Conservation (phyloP, 2,797 vertebrate species). For the Monodelphis domestica region DNA sequence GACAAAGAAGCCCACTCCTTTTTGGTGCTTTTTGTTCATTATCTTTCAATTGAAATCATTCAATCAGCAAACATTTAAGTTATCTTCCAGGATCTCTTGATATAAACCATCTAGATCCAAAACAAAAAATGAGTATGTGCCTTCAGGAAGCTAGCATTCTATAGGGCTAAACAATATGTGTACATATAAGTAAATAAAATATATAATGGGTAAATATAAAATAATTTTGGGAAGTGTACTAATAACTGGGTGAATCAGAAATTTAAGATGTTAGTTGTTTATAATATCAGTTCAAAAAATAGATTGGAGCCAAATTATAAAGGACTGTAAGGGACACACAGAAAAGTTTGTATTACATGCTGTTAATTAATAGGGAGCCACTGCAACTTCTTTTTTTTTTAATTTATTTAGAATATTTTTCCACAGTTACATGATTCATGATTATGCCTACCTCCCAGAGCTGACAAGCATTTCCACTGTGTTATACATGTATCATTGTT, state of each 20-base stretch:
- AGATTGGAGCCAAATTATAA: background rate
- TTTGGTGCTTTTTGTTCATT: background rate
- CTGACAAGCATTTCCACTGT: too few relatives aligned
- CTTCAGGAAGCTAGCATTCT: background rate
- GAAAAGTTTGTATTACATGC: background rate
- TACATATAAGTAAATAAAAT: background rate
- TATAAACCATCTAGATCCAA: background rate
- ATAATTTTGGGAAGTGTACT: background rate
- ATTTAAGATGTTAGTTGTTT: too few relatives aligned
- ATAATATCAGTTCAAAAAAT: background rate
- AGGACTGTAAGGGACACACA: background rate
- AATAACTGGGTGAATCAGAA: too few relatives aligned
- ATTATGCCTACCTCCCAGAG: too few relatives aligned
- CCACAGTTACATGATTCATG: too few relatives aligned
- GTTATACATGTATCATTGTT: too few relatives aligned
- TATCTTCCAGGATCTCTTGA: background rate
- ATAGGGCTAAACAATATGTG: background rate
- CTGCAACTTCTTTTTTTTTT: too few relatives aligned
- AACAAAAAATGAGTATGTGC: background rate
- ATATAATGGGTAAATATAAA: background rate
- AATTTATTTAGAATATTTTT: too few relatives aligned
- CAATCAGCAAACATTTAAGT: background rate
- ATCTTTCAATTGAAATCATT: background rate
- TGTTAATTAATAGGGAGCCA: background rate
- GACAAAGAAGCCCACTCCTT: background rate